phyloP scores from a whole-genome alignment of 1,140 invertebrate species.

The Drosophila kanapiae region DNA sequence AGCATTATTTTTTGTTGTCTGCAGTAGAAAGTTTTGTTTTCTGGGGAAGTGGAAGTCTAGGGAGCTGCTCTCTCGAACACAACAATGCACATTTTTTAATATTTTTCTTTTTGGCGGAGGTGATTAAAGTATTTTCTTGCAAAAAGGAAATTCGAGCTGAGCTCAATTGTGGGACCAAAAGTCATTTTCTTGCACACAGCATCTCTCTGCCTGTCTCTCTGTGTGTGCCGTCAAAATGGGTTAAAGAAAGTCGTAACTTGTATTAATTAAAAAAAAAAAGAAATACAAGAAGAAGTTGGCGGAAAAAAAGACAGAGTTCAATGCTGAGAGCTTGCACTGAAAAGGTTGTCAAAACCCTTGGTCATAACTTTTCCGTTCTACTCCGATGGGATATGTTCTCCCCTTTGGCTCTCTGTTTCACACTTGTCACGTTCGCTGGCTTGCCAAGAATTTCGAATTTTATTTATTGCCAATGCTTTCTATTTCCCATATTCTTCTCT shows the following conservation, averaged over 20 bases:
- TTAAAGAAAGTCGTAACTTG: constrained; percentile 76
- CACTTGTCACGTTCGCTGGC: constrained; percentile 69
- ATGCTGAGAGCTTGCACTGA: constrained; percentile 11
- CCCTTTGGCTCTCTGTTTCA: constrained; percentile 24
- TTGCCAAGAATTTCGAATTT: constrained; percentile 75
- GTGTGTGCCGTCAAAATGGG: constrained; percentile 48
- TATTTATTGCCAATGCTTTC: constrained; percentile 76
- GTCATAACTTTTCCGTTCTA: constrained; percentile 31
- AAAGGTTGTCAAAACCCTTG: constrained; percentile 26
- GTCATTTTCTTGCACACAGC: constrained; percentile 44
- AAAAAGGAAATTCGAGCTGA: constrained; percentile 51
- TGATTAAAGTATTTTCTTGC: constrained; percentile 60
- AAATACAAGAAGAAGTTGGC: background rate
- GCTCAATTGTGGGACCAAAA: constrained; percentile 34
- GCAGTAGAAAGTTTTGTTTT: constrained; percentile 62
- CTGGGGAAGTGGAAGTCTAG: constrained; percentile 33
- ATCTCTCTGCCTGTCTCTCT: constrained; percentile 8
- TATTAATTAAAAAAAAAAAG: constrained; percentile 72
- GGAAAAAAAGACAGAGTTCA: constrained; percentile 27
- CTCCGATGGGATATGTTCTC: constrained; percentile 22
- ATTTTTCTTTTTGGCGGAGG: constrained; percentile 17
- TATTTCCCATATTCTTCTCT: constrained; percentile 27
- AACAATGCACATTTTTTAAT: constrained; percentile 46
- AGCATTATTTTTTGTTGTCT: constrained; percentile 10
- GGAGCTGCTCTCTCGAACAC: constrained; percentile 34